Evolutionary conservation across 2,113 vertebrate genomes (phyloP).

Genomic region (Chlamydotis undulata): DNA sequence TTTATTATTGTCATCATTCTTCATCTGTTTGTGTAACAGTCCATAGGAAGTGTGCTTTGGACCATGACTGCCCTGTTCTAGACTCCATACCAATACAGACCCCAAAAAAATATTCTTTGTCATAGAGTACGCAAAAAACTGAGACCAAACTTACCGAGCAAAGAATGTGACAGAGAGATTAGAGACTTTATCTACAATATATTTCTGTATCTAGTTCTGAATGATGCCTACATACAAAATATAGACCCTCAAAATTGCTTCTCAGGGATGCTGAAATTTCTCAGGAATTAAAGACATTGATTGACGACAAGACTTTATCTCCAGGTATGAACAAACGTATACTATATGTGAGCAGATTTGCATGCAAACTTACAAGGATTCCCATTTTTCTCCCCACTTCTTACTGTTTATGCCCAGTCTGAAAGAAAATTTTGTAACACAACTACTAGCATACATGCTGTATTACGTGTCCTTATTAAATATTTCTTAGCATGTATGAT

Average conservation of each 20-base stretch:
- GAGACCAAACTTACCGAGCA: not conserved
- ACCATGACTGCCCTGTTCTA: not conserved
- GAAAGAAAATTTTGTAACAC: not conserved
- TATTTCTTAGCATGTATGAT: not conserved
- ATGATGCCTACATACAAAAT: not conserved
- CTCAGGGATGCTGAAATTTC: not conserved
- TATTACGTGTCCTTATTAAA: not conserved
- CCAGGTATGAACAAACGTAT: not conserved
- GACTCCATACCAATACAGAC: not conserved
- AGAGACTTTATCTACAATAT: not conserved
- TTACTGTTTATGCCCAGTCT: not conserved
- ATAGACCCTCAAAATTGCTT: not conserved
- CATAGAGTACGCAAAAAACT: not conserved
- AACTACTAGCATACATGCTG: not conserved
- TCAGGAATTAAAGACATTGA: not conserved
- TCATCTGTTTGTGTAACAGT: not conserved
- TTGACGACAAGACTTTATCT: not conserved
- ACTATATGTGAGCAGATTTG: not conserved
- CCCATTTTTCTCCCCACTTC: not conserved
- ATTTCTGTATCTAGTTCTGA: not conserved
- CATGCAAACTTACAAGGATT: not conserved
- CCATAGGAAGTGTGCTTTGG: not conserved
- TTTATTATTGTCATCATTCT: constrained; percentile 35
- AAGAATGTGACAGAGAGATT: not conserved
- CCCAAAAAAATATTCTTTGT: not conserved